A percentile compares a stretch with the other conserved stretches of the same genome.
phyloP scores from a whole-genome alignment of 2,113 vertebrate species.

The Cricetomys ansorgei region DNA sequence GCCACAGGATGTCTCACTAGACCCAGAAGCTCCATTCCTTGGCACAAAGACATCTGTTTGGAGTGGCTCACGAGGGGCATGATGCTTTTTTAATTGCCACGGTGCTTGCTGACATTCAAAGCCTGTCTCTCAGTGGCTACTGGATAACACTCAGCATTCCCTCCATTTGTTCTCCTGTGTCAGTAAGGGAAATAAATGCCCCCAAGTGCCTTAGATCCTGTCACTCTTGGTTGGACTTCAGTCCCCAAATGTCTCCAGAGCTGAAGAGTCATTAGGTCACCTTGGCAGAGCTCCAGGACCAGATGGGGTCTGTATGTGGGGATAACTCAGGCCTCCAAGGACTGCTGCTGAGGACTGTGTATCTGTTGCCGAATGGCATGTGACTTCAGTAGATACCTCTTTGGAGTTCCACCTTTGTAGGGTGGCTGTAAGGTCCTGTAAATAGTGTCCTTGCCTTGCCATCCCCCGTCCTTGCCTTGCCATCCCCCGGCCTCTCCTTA shows the following conservation, averaged over 20 bases:
- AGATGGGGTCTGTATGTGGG: too few species aligned
- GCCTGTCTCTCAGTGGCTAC: conserved; percentile 42
- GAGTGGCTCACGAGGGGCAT: conserved; percentile 78
- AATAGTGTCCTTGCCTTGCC: not conserved
- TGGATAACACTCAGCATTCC: not conserved
- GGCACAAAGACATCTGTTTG: conserved; percentile 77
- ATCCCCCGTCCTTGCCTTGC: too few species aligned
- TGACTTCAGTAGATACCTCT: not conserved
- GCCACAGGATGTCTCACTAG: conserved; percentile 78
- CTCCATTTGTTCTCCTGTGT: not conserved
- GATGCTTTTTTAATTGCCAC: conserved; percentile 80
- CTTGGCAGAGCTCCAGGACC: not conserved
- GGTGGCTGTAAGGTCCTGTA: not conserved
- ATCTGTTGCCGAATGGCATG: not conserved
- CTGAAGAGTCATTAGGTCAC: not conserved
- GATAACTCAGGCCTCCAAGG: not conserved
- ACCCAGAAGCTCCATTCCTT: conserved; percentile 74
- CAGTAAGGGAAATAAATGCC: not conserved
- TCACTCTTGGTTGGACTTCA: not conserved
- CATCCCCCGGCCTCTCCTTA: not conserved
- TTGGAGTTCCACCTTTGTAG: not conserved
- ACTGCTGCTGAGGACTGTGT: not conserved
- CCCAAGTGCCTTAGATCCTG: not conserved
- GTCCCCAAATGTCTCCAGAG: not conserved
- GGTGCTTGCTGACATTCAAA: conserved; percentile 58